A percentile compares a stretch with the other conserved stretches of the same genome.
These are phyloP conservation scores for Hylaea fasciaria DNA, from an alignment of 2,888 invertebrate genomes.

Conservation along the genomic window DNA sequence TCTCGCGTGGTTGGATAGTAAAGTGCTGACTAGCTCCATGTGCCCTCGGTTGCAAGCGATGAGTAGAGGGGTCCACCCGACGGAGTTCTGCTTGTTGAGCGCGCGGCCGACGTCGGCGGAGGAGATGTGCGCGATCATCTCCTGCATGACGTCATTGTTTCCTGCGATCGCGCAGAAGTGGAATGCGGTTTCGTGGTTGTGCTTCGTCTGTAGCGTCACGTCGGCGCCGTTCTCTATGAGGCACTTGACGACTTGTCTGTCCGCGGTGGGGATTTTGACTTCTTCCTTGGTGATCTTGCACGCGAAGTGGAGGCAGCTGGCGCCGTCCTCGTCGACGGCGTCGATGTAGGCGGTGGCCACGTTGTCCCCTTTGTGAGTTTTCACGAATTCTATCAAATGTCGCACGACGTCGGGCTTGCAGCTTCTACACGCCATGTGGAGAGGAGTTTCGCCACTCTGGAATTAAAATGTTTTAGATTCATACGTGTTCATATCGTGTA, in stretches of 20 bases:
- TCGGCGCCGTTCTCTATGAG: slow-evolving; percentile 97
- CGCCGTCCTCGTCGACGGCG: slow-evolving; percentile 95
- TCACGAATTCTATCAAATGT: slow-evolving; percentile 93
- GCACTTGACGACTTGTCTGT: slow-evolving; percentile 95
- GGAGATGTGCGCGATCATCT: slow-evolving; percentile 96
- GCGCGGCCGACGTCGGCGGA: slow-evolving; percentile 96
- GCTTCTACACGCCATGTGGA: slow-evolving; percentile 96
- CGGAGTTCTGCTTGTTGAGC: slow-evolving; percentile 96
- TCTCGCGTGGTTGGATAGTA: slow-evolving; percentile 97
- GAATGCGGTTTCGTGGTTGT: slow-evolving; percentile 96
- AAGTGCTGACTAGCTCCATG: slow-evolving; percentile 95
- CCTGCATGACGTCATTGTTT: slow-evolving; percentile 96
- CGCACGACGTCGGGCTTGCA: slow-evolving; percentile 94
- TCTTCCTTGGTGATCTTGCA: slow-evolving; percentile 94
- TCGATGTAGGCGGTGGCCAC: slow-evolving; percentile 94
- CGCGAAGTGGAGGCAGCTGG: slow-evolving; percentile 97
- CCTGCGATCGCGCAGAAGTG: slow-evolving; percentile 98
- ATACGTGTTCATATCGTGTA: background rate
- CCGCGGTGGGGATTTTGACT: slow-evolving; percentile 88
- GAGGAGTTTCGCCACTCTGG: slow-evolving; percentile 96
- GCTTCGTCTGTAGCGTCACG: slow-evolving; percentile 92
- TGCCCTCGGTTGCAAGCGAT: slow-evolving; percentile 99
- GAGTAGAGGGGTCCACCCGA: slow-evolving; percentile 98
- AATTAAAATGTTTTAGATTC: slow-evolving; percentile 23
- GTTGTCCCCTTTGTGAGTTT: slow-evolving; percentile 89